These are phyloP conservation scores for Tauraco erythrolophus DNA, from an alignment of 2,113 vertebrate species.

Conservation along the genomic window DNA sequence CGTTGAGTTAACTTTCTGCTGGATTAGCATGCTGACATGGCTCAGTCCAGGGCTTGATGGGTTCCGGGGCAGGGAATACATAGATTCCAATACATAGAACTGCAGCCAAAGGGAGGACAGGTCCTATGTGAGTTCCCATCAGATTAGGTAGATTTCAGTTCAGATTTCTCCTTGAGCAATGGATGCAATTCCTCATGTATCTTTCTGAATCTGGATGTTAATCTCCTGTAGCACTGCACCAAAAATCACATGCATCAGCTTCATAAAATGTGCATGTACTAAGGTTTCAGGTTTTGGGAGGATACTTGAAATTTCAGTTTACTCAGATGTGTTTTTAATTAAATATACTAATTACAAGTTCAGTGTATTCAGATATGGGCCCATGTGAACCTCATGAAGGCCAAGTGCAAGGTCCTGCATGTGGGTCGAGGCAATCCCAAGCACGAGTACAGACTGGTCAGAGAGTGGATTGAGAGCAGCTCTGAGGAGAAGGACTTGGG, in stretches of 20 bases:
- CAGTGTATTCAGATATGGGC: not conserved
- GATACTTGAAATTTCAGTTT: not conserved
- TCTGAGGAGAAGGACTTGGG: no score
- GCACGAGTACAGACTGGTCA: no score
- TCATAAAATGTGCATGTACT: not conserved
- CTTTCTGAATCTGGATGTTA: not conserved
- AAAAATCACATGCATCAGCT: not conserved
- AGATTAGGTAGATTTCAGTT: not conserved
- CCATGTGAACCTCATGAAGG: no score
- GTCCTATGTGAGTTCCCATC: not conserved
- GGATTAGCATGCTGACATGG: not conserved
- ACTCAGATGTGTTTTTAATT: not conserved
- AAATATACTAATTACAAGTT: not conserved
- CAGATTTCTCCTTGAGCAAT: not conserved
- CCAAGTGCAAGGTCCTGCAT: no score
- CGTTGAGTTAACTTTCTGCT: not conserved
- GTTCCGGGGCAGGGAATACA: rapidly evolving
- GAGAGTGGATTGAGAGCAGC: no score
- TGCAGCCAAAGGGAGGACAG: not conserved
- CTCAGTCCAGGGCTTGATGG: not conserved
- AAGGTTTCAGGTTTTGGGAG: not conserved
- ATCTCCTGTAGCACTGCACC: not conserved
- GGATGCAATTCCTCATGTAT: not conserved
- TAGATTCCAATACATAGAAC: rapidly evolving
- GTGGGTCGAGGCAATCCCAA: no score